Evolutionary conservation across 64 coral and sea anemone genomes (phyloP).

Genomic region (Montipora cactus): DNA sequence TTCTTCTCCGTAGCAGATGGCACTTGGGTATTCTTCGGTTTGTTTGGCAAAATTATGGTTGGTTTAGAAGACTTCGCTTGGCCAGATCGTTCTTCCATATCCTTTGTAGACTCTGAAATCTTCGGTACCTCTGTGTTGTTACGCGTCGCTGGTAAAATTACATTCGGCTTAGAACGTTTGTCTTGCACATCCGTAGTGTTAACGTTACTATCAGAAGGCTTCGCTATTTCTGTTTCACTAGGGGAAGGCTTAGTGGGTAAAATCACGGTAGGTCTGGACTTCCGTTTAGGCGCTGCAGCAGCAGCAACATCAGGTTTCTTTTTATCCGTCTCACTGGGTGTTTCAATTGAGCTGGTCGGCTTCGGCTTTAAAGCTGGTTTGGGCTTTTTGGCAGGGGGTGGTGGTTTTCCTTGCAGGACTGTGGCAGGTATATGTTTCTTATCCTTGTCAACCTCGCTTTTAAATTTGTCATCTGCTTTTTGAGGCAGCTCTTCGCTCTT

Average conservation of each 20-base stretch:
- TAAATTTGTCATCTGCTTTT: neutral
- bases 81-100: neutral
- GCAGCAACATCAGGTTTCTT: neutral
- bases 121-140: neutral
- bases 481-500: neutral
- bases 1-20: neutral
- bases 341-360: slow-evolving; percentile 9
- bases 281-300: neutral
- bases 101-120: neutral
- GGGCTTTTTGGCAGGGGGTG: slow-evolving; percentile 53
- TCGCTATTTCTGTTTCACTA: neutral
- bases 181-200: neutral
- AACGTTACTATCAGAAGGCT: neutral
- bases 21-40: neutral
- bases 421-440: neutral
- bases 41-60: neutral
- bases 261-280: slow-evolving; percentile 60
- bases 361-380: slow-evolving; percentile 54
- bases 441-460: neutral
- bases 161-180: neutral
- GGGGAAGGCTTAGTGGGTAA: slow-evolving; percentile 22
- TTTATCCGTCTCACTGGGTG: slow-evolving; percentile 10
- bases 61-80: neutral
- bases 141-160: neutral
- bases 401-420: slow-evolving; percentile 15